A percentile compares a stretch with the other conserved stretches of the same genome.
phyloP scores from a whole-genome alignment of 2,113 vertebrate genomes.

The Columba livia region DNA sequence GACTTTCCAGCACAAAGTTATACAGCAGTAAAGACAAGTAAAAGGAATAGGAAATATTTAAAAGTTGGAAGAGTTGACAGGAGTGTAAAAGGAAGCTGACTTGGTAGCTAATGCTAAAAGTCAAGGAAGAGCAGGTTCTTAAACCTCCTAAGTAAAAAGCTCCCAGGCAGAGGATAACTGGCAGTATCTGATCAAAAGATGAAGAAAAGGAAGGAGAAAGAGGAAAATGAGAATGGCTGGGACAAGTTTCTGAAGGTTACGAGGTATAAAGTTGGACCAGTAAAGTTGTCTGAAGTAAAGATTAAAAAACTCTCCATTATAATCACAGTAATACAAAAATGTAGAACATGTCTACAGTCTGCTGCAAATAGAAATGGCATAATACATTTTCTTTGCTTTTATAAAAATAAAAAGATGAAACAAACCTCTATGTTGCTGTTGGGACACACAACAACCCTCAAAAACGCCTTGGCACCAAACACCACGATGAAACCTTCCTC shows the following conservation, averaged over 20 bases:
- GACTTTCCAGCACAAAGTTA: not conserved
- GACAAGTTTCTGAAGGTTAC: not conserved
- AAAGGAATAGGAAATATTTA: not conserved
- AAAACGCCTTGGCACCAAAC: not conserved
- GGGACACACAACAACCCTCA: not conserved
- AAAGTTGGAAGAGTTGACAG: not conserved
- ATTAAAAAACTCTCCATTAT: not conserved
- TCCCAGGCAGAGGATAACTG: not conserved
- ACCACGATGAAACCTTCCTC: not conserved
- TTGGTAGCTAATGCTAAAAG: not conserved
- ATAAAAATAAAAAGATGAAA: not conserved
- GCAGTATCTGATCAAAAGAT: not conserved
- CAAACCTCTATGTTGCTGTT: not conserved
- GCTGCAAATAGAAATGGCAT: not conserved
- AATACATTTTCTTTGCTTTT: not conserved
- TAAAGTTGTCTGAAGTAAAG: not conserved
- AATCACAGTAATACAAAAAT: not conserved
- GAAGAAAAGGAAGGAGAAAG: not conserved
- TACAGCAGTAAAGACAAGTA: not conserved
- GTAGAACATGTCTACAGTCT: not conserved
- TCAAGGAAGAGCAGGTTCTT: constrained; percentile 1
- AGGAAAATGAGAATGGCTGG: not conserved
- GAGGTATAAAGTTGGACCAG: not conserved
- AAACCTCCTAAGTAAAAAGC: not conserved
- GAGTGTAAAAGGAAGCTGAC: not conserved